Percentiles rank a stretch among this genome's conserved stretches.
Conservation (phyloP, 2,888 invertebrate genomes). For the Bembecia ichneumoniformis region DNA sequence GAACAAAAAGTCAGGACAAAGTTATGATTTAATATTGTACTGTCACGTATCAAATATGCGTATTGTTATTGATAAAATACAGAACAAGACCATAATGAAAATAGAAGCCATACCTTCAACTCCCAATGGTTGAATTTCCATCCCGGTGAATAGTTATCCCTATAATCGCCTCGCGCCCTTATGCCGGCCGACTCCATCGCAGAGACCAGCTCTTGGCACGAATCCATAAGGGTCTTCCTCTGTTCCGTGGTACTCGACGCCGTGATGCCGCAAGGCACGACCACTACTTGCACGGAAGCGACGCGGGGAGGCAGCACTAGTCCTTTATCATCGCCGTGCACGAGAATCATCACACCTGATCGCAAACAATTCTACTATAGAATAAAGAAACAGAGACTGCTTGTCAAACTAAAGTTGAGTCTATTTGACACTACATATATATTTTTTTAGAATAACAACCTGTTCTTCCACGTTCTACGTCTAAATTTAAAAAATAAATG, state of each 20-base stretch:
- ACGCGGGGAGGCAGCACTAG: conserved; percentile 95
- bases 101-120: conserved; percentile 83
- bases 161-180: conserved; percentile 86
- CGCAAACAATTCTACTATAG: no score
- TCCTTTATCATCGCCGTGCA: conserved; percentile 97
- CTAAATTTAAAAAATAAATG: no score
- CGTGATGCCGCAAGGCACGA: conserved; percentile 97
- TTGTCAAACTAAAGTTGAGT: no score
- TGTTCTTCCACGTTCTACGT: no score
- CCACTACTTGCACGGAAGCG: conserved; percentile 87
- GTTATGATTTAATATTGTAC: no score
- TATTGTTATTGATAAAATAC: no score
- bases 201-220: conserved; percentile 80
- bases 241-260: conserved; percentile 83
- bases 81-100: no score
- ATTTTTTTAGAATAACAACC: no score
- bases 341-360: conserved; percentile 86
- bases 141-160: conserved; percentile 97
- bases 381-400: no score
- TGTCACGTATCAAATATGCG: no score
- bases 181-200: conserved; percentile 76
- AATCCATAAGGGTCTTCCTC: conserved; percentile 74
- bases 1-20: no score
- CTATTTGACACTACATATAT: no score
- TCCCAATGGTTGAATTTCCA: conserved; percentile 99